These are phyloP conservation scores for Amiota mariae DNA, from an alignment of 2,888 invertebrate genomes.

Conservation along the genomic window DNA sequence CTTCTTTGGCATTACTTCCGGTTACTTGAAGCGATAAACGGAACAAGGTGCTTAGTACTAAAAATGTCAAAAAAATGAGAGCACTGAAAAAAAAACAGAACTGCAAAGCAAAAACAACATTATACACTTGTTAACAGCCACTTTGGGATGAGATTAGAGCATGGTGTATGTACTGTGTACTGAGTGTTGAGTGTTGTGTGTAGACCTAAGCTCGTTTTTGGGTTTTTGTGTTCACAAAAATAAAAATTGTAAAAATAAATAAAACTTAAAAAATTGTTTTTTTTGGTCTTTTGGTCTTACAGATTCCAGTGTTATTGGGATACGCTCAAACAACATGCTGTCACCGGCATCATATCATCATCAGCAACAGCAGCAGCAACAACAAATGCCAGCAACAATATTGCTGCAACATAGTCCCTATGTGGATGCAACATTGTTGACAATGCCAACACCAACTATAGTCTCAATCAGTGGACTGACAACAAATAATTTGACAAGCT, in stretches of 20 bases:
- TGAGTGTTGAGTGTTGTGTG: too few relatives aligned
- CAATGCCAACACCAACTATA: slow-evolving; percentile 46
- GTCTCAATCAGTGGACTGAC: slow-evolving; percentile 28
- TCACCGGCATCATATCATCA: slow-evolving; percentile 47
- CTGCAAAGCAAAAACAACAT: neutral
- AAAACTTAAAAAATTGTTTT: slow-evolving; percentile 5
- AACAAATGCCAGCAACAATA: slow-evolving; percentile 51
- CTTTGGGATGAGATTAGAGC: slow-evolving; percentile 6
- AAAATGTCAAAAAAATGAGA: neutral
- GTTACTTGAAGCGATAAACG: slow-evolving; percentile 8
- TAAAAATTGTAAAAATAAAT: slow-evolving; percentile 3
- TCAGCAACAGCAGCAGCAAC: slow-evolving; percentile 53
- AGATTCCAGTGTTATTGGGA: slow-evolving; percentile 72
- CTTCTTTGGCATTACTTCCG: neutral
- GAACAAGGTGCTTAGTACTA: neutral
- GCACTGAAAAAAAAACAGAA: neutral
- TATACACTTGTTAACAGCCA: slow-evolving; percentile 10
- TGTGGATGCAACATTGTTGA: slow-evolving; percentile 59
- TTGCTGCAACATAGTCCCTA: slow-evolving; percentile 66
- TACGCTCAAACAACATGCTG: slow-evolving; percentile 64
- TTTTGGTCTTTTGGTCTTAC: slow-evolving; percentile 36
- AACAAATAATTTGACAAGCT: slow-evolving; percentile 41
- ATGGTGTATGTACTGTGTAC: too few relatives aligned
- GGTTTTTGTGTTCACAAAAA: neutral
- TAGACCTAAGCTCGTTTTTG: neutral